phyloP scores from a whole-genome alignment of 1,140 invertebrate species.

The Adoxophyes honmai region DNA sequence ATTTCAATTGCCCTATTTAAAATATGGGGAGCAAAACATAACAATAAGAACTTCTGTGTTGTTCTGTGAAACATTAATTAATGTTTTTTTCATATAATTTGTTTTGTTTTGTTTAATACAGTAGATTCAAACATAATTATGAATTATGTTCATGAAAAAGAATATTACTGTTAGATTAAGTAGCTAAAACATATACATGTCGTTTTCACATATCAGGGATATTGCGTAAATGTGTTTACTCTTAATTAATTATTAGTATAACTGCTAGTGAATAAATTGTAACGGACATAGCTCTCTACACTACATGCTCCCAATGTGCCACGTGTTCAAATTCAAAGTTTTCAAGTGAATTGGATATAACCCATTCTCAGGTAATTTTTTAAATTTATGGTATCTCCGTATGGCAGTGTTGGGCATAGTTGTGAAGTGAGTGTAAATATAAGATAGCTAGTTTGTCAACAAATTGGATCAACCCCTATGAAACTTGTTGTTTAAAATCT shows the following conservation, averaged over 20 bases:
- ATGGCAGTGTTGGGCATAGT: neutral
- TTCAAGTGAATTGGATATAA: too few relatives aligned
- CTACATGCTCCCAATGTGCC: constrained; percentile 44
- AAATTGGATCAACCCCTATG: constrained; percentile 7
- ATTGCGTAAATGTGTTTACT: constrained; percentile 10
- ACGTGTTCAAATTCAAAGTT: constrained; percentile 30
- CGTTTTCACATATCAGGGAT: constrained; percentile 9
- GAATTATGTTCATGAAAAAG: too few relatives aligned
- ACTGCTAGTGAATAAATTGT: constrained; percentile 16
- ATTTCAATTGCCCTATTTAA: too few relatives aligned
- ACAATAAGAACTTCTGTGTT: too few relatives aligned
- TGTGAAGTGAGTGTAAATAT: constrained; percentile 1
- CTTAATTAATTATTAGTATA: neutral
- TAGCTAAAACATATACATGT: neutral
- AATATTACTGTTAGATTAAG: constrained; percentile 3
- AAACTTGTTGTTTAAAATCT: neutral
- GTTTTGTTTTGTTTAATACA: too few relatives aligned
- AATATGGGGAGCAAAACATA: too few relatives aligned
- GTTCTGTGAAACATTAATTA: too few relatives aligned
- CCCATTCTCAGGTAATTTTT: too few relatives aligned
- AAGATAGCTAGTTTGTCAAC: constrained; percentile 13
- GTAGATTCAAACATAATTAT: too few relatives aligned
- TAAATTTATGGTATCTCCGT: too few relatives aligned
- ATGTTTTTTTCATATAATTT: too few relatives aligned
- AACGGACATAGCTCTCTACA: constrained; percentile 20